Evolutionary conservation across 2,113 vertebrate genomes (phyloP).

Genomic region (Rhineura floridana): DNA sequence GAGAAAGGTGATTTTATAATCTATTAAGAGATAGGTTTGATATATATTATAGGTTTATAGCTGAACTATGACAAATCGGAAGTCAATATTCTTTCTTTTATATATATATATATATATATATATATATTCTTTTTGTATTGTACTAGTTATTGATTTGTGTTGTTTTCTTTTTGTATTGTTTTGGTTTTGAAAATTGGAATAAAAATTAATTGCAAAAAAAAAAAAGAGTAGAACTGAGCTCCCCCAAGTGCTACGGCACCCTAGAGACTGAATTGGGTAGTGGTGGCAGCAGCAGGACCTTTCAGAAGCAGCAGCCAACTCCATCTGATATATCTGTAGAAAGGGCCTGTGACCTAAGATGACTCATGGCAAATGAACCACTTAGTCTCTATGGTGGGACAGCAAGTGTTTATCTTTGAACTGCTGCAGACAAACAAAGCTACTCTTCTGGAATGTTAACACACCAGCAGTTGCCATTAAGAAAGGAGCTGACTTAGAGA

Average conservation of each 20-base stretch:
- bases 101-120: no score
- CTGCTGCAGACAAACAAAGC: background rate
- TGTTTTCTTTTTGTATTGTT: no score
- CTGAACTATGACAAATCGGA: no score
- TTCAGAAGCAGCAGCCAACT: background rate
- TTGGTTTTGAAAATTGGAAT: no score
- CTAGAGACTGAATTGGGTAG: background rate
- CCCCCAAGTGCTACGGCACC: background rate
- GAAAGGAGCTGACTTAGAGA: background rate
- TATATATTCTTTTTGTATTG: no score
- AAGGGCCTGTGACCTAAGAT: background rate
- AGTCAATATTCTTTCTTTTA: no score
- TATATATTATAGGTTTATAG: no score
- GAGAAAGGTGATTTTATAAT: no score
- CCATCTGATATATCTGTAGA: background rate
- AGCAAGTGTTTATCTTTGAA: background rate
- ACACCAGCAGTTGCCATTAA: background rate
- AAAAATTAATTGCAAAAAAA: no score
- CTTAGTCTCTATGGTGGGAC: background rate
- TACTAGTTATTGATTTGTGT: no score
- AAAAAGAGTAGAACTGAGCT: no score
- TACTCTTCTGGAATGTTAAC: background rate
- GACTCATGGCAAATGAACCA: background rate
- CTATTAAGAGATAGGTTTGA: no score
- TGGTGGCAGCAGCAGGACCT: background rate